phyloP scores from a whole-genome alignment of 2,113 vertebrate genomes.

The Vidua macroura region DNA sequence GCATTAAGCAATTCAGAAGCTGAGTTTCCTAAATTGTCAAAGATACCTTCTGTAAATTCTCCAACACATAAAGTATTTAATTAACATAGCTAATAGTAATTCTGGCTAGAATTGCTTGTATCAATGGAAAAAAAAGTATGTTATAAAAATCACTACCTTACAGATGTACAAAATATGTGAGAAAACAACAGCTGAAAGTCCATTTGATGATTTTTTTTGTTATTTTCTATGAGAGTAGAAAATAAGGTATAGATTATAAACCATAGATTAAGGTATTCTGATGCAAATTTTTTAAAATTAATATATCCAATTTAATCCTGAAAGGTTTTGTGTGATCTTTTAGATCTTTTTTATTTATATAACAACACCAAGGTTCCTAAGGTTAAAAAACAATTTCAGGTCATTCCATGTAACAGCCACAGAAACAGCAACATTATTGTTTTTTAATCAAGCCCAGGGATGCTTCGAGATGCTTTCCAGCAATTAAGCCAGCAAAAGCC shows the following conservation, averaged over 20 bases:
- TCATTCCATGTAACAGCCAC: neutral
- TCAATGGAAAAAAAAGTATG: neutral
- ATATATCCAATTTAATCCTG: neutral
- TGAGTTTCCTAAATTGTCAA: neutral
- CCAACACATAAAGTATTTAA: neutral
- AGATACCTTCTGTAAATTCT: neutral
- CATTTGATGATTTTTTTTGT: neutral
- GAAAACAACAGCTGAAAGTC: neutral
- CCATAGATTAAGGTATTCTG: neutral
- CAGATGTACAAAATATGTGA: neutral
- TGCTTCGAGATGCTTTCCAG: constrained; percentile 13
- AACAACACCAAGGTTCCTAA: neutral
- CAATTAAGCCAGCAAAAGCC: constrained; percentile 54
- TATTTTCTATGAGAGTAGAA: neutral
- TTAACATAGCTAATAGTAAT: neutral
- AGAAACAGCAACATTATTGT: neutral
- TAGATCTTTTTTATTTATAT: neutral
- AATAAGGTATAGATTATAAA: neutral
- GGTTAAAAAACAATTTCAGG: neutral
- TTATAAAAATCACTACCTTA: neutral
- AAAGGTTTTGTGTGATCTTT: neutral
- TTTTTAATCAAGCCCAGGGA: constrained; percentile 14
- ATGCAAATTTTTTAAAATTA: neutral
- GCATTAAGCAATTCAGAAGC: neutral
- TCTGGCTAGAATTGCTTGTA: neutral